These are phyloP conservation scores for Torymus texanus DNA, from an alignment of 2,888 invertebrate genomes.

Conservation along the genomic window DNA sequence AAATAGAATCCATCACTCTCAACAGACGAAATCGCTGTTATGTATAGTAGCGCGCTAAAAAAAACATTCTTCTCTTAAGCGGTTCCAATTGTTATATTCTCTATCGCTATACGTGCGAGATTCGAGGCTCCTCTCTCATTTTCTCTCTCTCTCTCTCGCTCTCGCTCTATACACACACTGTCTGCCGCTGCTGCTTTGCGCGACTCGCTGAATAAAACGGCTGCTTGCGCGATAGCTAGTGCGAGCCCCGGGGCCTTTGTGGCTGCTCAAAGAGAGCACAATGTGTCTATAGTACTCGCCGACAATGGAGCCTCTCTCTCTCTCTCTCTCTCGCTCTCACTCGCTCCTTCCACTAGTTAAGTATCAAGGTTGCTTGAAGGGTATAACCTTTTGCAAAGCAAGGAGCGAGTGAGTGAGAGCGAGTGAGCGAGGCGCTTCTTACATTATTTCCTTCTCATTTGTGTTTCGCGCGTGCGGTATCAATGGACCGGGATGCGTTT, in stretches of 20 bases:
- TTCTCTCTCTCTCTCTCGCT: conserved; percentile 21
- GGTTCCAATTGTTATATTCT: conserved; percentile 47
- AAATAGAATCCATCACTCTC: neutral
- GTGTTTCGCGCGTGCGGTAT: conserved; percentile 38
- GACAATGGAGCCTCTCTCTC: conserved; percentile 63
- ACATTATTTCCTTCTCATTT: conserved; percentile 55
- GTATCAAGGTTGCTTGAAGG: conserved; percentile 70
- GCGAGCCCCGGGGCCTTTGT: conserved; percentile 64
- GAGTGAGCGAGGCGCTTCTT: conserved; percentile 23
- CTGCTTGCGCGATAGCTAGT: conserved; percentile 52
- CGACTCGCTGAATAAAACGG: conserved; percentile 37
- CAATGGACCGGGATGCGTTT: conserved; percentile 35
- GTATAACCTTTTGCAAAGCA: conserved; percentile 61
- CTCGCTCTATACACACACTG: conserved; percentile 1
- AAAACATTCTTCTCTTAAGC: conserved; percentile 28
- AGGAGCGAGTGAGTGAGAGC: neutral
- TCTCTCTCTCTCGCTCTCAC: conserved; percentile 13
- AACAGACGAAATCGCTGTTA: conserved; percentile 18
- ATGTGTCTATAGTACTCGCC: conserved; percentile 68
- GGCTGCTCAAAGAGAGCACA: conserved; percentile 70
- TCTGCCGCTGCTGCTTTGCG: neutral
- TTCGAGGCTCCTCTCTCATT: neutral
- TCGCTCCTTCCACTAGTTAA: conserved; percentile 64
- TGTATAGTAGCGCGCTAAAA: neutral
- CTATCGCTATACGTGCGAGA: neutral